Evolutionary conservation across 2,888 invertebrate species (phyloP), one percentile per base, ranked within the genome.

Genomic region (Dendrolimus pini): DNA sequence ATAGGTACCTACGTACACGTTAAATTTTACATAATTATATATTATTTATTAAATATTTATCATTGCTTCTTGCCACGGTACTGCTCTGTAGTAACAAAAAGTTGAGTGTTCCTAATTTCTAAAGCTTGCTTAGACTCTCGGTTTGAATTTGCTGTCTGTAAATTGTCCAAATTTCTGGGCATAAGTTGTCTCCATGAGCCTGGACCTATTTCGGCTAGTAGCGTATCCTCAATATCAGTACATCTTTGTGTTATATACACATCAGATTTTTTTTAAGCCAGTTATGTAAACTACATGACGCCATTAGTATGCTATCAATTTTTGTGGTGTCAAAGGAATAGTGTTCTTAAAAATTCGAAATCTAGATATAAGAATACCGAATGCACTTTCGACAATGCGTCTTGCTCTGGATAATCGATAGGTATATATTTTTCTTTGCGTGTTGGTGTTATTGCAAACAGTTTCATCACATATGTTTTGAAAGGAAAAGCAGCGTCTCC

Each of bases 171-270:
- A 61, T 57, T 54, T 61, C 12, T 30, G 7, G 54, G 63, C 61
- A 62, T 10, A 58, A 63, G 61, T 52, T 10, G 57, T 56, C 63
- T 54, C 65, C 65, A 63, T 60, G 63, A n/a, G 60, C 65, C 65
- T 61, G 59, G 59, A 61, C 62, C 54, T 18, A 65, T 60, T 62
- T 55, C 55, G 58, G 62, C 13, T 61, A 60, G 63, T 65, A 56
- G 56, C 54, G 52, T 52, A 59, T 59, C 56, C 56, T 59, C 59
- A 56, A 56, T 56, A 41, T 57, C 59, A 41, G 57, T 57, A 41
- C 57, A 60, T 30, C 59, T 54, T 57, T 60, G 59, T 47, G 57
- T 59, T 57, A 60, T 60, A 54, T 60, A 60, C 53, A 57, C 57
- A 55, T 60, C 57, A 56, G 59, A 56, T 52, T 58, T 60, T 55